phyloP scores from a whole-genome alignment of 2,888 invertebrate species.

The Sminthurinus aureus region DNA sequence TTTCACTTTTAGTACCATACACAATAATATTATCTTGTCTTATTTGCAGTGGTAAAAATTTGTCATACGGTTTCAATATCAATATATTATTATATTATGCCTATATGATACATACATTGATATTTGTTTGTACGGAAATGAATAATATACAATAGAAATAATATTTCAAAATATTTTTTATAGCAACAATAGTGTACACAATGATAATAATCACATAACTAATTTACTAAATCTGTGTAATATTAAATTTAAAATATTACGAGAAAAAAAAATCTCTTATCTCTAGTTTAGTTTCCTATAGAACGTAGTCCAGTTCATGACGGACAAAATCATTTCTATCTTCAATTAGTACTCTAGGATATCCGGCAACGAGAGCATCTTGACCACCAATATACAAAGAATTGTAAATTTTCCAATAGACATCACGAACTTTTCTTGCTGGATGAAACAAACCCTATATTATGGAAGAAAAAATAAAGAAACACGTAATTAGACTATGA shows the following conservation, averaged over 20 bases:
- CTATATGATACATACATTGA: too few relatives aligned
- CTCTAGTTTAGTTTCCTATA: conserved; percentile 68
- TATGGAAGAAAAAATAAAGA: conserved; percentile 58
- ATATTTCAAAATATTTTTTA: too few relatives aligned
- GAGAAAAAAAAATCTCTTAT: too few relatives aligned
- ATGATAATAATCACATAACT: not conserved
- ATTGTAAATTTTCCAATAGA: conserved; percentile 99
- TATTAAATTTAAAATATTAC: too few relatives aligned
- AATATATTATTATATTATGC: too few relatives aligned
- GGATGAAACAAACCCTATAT: conserved; percentile 96
- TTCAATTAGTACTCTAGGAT: conserved; percentile 95
- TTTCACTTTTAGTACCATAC: too few relatives aligned
- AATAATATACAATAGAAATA: too few relatives aligned
- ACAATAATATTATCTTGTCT: too few relatives aligned
- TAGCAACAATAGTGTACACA: too few relatives aligned
- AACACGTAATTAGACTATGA: not conserved
- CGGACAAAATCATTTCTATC: conserved; percentile 91
- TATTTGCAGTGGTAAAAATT: too few relatives aligned
- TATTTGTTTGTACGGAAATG: too few relatives aligned
- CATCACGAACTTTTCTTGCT: conserved; percentile 97
- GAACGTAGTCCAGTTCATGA: conserved; percentile 91
- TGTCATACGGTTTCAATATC: too few relatives aligned
- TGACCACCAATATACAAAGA: conserved; percentile 98
- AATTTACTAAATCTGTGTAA: not conserved
- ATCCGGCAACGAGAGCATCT: conserved; percentile 96